Conservation (phyloP, 2,113 vertebrate genomes). For the Emydura subglobosa region DNA sequence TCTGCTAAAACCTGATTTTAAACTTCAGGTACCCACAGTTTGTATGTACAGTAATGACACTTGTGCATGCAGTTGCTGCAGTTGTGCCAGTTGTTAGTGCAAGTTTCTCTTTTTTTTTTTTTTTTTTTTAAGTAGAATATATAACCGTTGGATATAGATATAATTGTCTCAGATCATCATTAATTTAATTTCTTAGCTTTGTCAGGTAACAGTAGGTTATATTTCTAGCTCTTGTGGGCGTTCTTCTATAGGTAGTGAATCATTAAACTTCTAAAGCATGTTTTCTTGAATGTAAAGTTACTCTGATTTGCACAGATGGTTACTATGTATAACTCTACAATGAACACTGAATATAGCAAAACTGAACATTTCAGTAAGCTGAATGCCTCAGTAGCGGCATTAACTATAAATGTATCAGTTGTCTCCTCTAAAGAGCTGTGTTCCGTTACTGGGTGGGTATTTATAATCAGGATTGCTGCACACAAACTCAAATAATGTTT, state of each 20-base stretch:
- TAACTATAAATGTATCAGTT: not conserved
- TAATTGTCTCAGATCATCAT: not conserved
- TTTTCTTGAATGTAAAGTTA: not conserved
- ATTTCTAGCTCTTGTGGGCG: not conserved
- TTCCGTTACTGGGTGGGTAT: not conserved
- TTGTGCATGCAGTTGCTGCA: not conserved
- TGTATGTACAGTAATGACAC: not conserved
- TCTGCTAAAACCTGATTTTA: not conserved
- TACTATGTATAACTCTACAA: not conserved
- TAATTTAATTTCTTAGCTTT: not conserved
- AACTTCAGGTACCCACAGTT: not conserved
- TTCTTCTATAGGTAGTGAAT: not conserved
- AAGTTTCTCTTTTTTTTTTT: not conserved
- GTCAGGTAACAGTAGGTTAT: not conserved
- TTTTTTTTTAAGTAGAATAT: not conserved
- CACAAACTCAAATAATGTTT: not conserved
- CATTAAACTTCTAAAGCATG: fast-evolving
- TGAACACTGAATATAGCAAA: not conserved
- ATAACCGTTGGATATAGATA: fast-evolving
- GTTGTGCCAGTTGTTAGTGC: not conserved
- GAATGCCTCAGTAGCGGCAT: not conserved
- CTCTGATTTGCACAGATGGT: not conserved
- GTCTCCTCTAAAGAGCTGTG: not conserved
- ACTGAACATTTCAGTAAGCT: not conserved
- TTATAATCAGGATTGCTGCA: not conserved